phyloP scores from a whole-genome alignment of 2,888 invertebrate species.

The Timema cristinae region DNA sequence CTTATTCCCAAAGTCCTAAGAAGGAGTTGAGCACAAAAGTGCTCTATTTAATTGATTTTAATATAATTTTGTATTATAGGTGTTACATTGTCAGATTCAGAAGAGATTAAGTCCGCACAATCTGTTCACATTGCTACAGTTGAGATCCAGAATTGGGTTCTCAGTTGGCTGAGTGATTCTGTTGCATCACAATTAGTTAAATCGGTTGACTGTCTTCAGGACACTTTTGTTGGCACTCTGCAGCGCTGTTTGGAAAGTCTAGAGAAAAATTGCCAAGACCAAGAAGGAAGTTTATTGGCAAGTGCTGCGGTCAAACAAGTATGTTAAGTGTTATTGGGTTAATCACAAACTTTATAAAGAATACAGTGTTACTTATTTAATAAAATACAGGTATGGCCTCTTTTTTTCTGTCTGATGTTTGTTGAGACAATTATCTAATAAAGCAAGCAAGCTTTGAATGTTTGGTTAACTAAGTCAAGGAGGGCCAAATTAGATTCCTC shows the following conservation, averaged over 20 bases:
- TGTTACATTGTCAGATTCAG: slow-evolving; percentile 13
- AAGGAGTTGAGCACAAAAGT: background rate
- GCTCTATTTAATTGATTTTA: background rate
- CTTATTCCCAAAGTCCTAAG: background rate
- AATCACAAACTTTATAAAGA: too few species aligned
- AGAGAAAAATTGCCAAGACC: slow-evolving; percentile 53
- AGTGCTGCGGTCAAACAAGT: slow-evolving; percentile 74
- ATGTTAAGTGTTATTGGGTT: background rate
- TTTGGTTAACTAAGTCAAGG: too few species aligned
- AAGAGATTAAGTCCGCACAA: slow-evolving; percentile 36
- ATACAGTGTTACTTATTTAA: too few species aligned
- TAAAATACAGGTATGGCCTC: too few species aligned
- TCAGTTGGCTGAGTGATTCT: slow-evolving; percentile 67
- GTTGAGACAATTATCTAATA: too few species aligned
- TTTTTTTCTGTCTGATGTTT: too few species aligned
- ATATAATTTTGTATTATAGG: background rate
- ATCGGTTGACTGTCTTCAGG: slow-evolving; percentile 76
- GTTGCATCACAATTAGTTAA: slow-evolving; percentile 73
- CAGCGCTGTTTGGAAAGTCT: slow-evolving; percentile 68
- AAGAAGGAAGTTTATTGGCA: slow-evolving; percentile 54
- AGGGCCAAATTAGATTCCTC: too few species aligned
- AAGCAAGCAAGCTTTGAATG: too few species aligned
- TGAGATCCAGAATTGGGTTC: slow-evolving; percentile 73
- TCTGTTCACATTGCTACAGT: slow-evolving; percentile 58
- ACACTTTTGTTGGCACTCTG: slow-evolving; percentile 78